These are phyloP conservation scores for Sigmodon hispidus DNA, from an alignment of 2,113 vertebrate species.

Conservation along the genomic window DNA sequence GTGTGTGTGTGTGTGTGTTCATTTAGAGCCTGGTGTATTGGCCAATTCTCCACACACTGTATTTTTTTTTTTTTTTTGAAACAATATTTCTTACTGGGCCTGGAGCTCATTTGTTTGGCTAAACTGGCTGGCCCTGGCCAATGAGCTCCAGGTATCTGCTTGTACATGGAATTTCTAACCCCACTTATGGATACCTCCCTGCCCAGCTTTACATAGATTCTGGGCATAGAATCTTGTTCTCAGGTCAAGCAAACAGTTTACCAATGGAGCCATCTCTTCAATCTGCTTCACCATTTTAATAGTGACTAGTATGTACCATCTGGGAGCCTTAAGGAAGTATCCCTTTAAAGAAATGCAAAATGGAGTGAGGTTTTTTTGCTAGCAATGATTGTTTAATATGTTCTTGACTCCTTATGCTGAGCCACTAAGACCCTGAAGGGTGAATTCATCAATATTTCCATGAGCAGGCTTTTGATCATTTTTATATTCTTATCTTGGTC, in stretches of 20 bases:
- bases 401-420: constrained; percentile 19
- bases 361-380: neutral
- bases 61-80: neutral
- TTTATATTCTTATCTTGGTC: constrained; percentile 56
- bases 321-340: neutral
- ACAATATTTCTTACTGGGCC: neutral
- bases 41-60: neutral
- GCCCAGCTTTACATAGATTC: neutral
- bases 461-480: constrained; percentile 40
- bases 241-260: neutral
- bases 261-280: neutral
- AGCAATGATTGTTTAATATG: neutral
- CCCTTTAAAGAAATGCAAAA: neutral
- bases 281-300: neutral
- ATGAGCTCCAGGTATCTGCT: neutral
- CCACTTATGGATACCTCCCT: neutral
- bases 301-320: neutral
- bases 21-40: neutral
- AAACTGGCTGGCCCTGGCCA: neutral
- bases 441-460: neutral
- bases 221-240: neutral
- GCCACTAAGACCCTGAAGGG: neutral
- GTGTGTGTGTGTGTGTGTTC: neutral
- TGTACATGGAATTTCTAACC: neutral
- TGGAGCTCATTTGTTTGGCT: neutral